These are phyloP conservation scores for Lydus trimaculatus DNA, from an alignment of 2,888 invertebrate species.

Conservation along the genomic window DNA sequence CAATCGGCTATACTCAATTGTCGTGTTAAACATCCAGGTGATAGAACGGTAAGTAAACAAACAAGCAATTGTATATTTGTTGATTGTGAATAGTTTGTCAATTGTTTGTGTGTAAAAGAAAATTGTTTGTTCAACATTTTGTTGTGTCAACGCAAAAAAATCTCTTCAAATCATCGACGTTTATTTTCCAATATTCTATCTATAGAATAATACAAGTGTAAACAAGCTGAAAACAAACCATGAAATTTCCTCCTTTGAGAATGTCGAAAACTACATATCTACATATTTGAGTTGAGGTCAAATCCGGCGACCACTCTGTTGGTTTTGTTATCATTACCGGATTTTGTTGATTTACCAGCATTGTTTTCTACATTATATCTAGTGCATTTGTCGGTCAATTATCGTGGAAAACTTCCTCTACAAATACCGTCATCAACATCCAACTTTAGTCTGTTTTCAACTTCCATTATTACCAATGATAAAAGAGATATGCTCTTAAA, in stretches of 20 bases:
- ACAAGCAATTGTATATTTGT: slow-evolving; percentile 33
- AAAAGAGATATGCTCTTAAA: neutral
- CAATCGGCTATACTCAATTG: slow-evolving; percentile 82
- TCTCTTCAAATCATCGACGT: neutral
- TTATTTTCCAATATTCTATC: neutral
- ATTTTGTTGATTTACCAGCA: neutral
- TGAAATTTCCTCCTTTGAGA: neutral
- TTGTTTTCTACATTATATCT: neutral
- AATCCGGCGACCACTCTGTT: neutral
- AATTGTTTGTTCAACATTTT: neutral
- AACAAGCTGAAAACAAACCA: neutral
- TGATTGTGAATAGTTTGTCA: slow-evolving; percentile 19
- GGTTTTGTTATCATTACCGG: slow-evolving; percentile 1
- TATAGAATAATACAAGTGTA: neutral
- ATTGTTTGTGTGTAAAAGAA: neutral
- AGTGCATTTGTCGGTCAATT: neutral
- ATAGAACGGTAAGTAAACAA: slow-evolving; percentile 76
- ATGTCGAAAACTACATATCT: neutral
- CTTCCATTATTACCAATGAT: neutral
- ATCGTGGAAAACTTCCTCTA: neutral
- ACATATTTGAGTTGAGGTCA: neutral
- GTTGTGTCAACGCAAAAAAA: neutral
- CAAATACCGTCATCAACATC: neutral
- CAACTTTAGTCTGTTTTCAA: neutral
- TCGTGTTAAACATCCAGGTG: slow-evolving; percentile 85